Conservation (phyloP, 2,113 vertebrate species). For the Cololabis saira region DNA sequence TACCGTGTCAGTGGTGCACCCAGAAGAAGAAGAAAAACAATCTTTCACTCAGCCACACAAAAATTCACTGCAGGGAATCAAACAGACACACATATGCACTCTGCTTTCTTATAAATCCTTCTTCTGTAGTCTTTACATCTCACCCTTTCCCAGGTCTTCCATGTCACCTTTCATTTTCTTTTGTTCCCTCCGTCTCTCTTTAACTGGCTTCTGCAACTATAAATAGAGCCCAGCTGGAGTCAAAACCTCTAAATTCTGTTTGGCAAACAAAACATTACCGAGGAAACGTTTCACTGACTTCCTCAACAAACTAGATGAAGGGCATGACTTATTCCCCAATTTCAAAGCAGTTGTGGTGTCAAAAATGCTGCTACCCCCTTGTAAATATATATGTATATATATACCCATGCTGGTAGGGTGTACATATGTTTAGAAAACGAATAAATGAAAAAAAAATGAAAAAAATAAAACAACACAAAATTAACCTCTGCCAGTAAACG, state of each 20-base stretch:
- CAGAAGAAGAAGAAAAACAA: conserved; percentile 18
- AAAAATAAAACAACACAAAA: background rate
- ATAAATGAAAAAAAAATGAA: too few species aligned
- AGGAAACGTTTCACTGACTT: conserved; percentile 29
- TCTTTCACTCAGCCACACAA: conserved; percentile 25
- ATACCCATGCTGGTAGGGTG: conserved; percentile 58
- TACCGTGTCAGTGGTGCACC: conserved; percentile 57
- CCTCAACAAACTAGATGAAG: conserved; percentile 11
- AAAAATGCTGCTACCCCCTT: conserved; percentile 66
- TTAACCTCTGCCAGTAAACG: conserved; percentile 57
- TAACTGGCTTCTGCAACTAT: conserved; percentile 42
- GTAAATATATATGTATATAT: conserved; percentile 73
- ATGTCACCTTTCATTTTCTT: conserved; percentile 18
- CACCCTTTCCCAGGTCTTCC: conserved; percentile 1
- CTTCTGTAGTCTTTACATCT: conserved; percentile 23
- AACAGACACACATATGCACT: conserved; percentile 39
- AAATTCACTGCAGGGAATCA: conserved; percentile 44
- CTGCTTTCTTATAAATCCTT: conserved; percentile 23
- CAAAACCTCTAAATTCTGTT: conserved; percentile 43
- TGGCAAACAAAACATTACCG: conserved; percentile 25
- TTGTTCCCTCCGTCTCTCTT: conserved; percentile 5
- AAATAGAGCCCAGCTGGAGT: conserved; percentile 38
- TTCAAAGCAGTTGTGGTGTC: conserved; percentile 41
- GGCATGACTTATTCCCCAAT: conserved; percentile 14
- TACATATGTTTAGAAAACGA: conserved; percentile 75